Conservation (phyloP, 2,797 vertebrate species). For the Meda fulgida region DNA sequence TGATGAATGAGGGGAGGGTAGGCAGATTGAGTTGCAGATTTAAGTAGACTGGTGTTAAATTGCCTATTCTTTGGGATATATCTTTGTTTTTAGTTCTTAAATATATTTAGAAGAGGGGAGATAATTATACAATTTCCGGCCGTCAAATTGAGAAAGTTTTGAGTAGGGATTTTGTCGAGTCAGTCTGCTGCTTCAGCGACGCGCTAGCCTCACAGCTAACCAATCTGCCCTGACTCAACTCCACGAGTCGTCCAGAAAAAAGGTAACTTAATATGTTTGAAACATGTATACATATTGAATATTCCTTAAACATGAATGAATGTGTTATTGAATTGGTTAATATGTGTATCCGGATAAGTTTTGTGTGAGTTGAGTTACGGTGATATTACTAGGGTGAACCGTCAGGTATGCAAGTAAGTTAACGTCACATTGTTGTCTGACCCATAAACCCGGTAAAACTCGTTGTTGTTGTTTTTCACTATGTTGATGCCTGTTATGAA, state of each 20-base stretch:
- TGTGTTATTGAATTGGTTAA: background rate
- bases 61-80: background rate
- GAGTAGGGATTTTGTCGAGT: conserved; percentile 14
- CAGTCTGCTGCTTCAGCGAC: conserved; percentile 6
- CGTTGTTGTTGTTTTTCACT: background rate
- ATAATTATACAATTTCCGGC: background rate
- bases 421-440: no score
- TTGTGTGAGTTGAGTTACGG: background rate
- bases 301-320: no score
- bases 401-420: background rate
- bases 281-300: background rate
- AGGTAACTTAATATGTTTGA: background rate
- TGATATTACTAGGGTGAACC: background rate
- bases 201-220: conserved; percentile 29
- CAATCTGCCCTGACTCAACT: background rate
- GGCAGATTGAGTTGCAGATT: background rate
- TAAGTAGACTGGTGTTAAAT: background rate
- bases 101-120: background rate
- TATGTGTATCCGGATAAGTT: background rate
- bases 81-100: conserved; percentile 1
- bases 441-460: no score
- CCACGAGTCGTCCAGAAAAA: conserved; percentile 4
- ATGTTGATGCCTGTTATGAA: background rate
- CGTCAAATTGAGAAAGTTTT: background rate
- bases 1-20: conserved; percentile 44